These are phyloP conservation scores for Acrobasis repandana DNA, from an alignment of 2,888 invertebrate genomes.

Conservation along the genomic window DNA sequence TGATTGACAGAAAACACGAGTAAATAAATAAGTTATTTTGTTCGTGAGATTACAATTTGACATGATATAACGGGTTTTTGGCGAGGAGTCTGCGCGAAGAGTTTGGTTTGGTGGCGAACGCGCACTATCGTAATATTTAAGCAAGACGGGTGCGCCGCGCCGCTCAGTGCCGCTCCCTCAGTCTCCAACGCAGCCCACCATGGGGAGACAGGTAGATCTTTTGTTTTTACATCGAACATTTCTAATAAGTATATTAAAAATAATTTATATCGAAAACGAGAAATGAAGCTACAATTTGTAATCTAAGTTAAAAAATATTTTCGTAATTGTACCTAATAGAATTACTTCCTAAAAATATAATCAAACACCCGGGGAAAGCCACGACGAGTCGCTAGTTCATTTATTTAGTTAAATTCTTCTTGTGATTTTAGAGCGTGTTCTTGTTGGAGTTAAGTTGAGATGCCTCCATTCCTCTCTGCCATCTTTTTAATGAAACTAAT, in stretches of 20 bases:
- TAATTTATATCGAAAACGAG: too few relatives aligned
- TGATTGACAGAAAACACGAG: conserved; percentile 7
- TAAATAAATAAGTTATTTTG: conserved; percentile 6
- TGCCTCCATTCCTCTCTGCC: too few relatives aligned
- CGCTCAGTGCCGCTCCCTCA: conserved; percentile 65
- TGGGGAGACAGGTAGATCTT: conserved; percentile 71
- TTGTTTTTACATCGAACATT: conserved; percentile 14
- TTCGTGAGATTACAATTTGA: conserved; percentile 25
- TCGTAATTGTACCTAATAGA: too few relatives aligned
- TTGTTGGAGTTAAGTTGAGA: too few relatives aligned
- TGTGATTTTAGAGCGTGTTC: too few relatives aligned
- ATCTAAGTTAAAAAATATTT: too few relatives aligned
- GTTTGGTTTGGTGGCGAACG: conserved; percentile 37
- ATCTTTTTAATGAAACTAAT: conserved; percentile 11
- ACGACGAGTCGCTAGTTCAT: too few relatives aligned
- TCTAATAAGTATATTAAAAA: too few relatives aligned
- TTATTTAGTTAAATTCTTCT: too few relatives aligned
- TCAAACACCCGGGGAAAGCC: too few relatives aligned
- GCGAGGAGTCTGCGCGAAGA: conserved; percentile 38
- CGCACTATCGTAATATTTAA: conserved; percentile 60
- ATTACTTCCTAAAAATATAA: too few relatives aligned
- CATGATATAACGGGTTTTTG: conserved; percentile 53
- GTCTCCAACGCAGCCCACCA: conserved; percentile 56
- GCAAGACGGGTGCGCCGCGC: conserved; percentile 54
- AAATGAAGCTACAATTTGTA: too few relatives aligned